phyloP scores from a whole-genome alignment of 1,140 invertebrate species.

The Bombus cullumanus region DNA sequence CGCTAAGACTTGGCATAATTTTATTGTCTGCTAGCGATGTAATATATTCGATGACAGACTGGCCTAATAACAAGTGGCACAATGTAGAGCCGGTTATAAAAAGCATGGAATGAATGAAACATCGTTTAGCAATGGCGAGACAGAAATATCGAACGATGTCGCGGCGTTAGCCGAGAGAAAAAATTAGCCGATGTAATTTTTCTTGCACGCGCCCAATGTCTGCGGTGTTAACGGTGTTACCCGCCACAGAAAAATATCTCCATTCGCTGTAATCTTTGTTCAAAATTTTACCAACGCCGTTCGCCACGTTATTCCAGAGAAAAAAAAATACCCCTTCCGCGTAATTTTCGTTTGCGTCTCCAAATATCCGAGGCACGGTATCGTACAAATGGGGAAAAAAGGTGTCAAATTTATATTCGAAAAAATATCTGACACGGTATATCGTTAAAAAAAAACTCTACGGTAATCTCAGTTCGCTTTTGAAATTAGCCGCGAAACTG shows the following conservation, averaged over 20 bases:
- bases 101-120: slow-evolving; percentile 41
- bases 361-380: not conserved
- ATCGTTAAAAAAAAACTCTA: not conserved
- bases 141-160: slow-evolving; percentile 45
- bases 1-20: slow-evolving; percentile 62
- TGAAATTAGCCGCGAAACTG: accelerated
- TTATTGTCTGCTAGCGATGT: slow-evolving; percentile 45
- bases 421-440: not conserved
- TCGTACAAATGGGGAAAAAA: no score
- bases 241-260: not conserved
- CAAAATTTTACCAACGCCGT: no score
- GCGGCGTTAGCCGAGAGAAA: not conserved
- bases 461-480: accelerated
- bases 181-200: not conserved
- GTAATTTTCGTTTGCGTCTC: not conserved
- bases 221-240: no score
- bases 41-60: slow-evolving; percentile 55
- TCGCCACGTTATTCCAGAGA: no score
- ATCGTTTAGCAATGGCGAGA: slow-evolving; percentile 34
- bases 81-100: slow-evolving; percentile 36
- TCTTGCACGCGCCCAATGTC: no score
- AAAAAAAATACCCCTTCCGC: not conserved
- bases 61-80: slow-evolving; percentile 64
- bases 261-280: no score
- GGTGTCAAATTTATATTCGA: no score